phyloP scores from a whole-genome alignment of 2,113 vertebrate species.

The human (Homo sapiens) region DNA sequence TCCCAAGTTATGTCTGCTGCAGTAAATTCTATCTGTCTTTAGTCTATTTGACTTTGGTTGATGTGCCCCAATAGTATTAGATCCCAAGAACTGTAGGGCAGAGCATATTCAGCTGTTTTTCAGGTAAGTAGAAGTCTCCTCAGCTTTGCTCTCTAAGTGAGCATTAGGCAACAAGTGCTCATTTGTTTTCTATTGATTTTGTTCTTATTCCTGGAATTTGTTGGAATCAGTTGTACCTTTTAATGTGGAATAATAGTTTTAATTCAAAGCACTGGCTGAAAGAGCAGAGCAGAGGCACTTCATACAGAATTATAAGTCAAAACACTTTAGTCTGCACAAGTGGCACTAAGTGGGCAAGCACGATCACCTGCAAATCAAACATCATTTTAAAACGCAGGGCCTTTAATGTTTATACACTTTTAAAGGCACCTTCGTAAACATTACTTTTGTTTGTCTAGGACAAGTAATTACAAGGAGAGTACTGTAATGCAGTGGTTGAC shows the following conservation, averaged over 20 bases:
- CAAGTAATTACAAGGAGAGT: background rate
- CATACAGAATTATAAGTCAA: background rate
- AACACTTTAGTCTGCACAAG: background rate
- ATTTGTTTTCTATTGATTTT: slow-evolving; percentile 61
- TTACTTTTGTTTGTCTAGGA: background rate
- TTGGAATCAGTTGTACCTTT: background rate
- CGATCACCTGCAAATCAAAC: background rate
- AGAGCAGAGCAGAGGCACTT: background rate
- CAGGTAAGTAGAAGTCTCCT: background rate
- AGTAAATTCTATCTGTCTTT: background rate
- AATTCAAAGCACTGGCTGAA: background rate
- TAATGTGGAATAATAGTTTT: background rate
- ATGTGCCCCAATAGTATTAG: background rate
- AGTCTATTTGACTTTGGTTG: background rate
- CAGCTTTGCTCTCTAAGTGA: background rate
- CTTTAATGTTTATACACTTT: background rate
- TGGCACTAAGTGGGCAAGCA: background rate
- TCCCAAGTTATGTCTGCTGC: background rate
- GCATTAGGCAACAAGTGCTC: background rate
- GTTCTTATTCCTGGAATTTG: background rate
- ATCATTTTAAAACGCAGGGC: background rate
- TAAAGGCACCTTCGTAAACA: background rate
- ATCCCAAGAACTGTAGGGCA: background rate
- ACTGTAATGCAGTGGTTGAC: background rate
- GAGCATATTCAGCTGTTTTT: slow-evolving; percentile 11